Percentiles rank a stretch among this genome's conserved stretches.
These are phyloP conservation scores for Chroicocephalus ridibundus DNA, from an alignment of 2,113 vertebrate species.

Conservation along the genomic window DNA sequence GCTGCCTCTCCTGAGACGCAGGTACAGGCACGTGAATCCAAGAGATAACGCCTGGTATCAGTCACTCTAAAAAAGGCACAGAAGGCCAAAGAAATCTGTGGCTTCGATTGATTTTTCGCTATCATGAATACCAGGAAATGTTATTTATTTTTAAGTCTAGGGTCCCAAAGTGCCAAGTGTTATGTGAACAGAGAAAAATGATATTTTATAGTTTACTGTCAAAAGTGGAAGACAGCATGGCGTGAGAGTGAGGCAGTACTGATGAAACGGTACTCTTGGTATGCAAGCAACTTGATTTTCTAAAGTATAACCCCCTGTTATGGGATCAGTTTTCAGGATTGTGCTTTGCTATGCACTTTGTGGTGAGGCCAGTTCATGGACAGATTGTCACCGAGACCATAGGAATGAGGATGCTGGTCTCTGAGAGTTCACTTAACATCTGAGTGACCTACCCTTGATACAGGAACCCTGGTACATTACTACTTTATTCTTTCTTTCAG, in stretches of 20 bases:
- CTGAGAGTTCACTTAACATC: neutral
- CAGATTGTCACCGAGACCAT: neutral
- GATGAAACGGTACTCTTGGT: neutral
- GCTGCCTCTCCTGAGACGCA: neutral
- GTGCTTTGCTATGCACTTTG: constrained; percentile 36
- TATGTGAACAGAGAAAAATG: neutral
- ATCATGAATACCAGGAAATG: neutral
- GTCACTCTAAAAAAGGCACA: neutral
- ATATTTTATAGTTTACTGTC: neutral
- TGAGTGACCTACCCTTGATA: neutral
- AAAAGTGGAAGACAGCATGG: neutral
- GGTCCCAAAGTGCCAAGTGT: neutral
- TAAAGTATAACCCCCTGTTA: neutral
- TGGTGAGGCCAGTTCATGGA: neutral
- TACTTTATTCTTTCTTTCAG: neutral
- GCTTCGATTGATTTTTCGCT: neutral
- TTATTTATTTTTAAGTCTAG: neutral
- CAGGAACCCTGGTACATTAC: neutral
- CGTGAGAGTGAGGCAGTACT: neutral
- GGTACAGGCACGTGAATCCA: neutral
- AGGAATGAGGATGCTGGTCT: constrained; percentile 44
- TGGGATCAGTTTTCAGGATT: constrained; percentile 20
- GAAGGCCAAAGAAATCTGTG: neutral
- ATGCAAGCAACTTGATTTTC: neutral
- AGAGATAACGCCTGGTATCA: neutral